Conservation (phyloP, 2,797 vertebrate species). For the Notoglanidium macrostoma region DNA sequence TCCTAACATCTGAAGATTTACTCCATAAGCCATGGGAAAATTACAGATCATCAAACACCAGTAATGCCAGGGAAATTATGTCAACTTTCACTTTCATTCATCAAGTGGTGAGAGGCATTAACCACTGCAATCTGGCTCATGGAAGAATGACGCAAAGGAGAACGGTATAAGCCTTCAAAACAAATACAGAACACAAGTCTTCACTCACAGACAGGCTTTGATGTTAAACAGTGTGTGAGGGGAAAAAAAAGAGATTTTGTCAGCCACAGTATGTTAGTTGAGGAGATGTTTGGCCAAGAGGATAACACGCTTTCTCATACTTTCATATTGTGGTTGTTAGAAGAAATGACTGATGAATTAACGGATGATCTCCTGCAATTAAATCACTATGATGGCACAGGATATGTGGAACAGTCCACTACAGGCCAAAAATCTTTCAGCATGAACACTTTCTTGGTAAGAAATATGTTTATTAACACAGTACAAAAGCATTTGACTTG, state of each 20-base stretch:
- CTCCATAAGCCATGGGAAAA: neutral
- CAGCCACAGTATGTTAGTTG: neutral
- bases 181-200: neutral
- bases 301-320: neutral
- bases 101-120: neutral
- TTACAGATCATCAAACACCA: neutral
- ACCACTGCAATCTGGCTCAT: neutral
- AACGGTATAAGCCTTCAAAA: neutral
- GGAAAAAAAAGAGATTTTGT: neutral
- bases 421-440: neutral
- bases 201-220: neutral
- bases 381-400: neutral
- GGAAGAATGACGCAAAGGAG: neutral
- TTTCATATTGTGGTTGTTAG: neutral
- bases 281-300: neutral
- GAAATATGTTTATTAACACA: neutral
- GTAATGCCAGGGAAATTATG: neutral
- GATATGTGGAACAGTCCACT: neutral
- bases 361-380: neutral
- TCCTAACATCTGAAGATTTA: constrained; percentile 1
- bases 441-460: neutral
- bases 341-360: constrained; percentile 4
- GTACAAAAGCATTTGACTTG: neutral
- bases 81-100: neutral
- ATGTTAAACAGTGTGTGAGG: neutral